Percentiles rank a stretch among this genome's conserved stretches.
phyloP scores from a whole-genome alignment of 2,888 invertebrate species.

The Acheta domesticus region DNA sequence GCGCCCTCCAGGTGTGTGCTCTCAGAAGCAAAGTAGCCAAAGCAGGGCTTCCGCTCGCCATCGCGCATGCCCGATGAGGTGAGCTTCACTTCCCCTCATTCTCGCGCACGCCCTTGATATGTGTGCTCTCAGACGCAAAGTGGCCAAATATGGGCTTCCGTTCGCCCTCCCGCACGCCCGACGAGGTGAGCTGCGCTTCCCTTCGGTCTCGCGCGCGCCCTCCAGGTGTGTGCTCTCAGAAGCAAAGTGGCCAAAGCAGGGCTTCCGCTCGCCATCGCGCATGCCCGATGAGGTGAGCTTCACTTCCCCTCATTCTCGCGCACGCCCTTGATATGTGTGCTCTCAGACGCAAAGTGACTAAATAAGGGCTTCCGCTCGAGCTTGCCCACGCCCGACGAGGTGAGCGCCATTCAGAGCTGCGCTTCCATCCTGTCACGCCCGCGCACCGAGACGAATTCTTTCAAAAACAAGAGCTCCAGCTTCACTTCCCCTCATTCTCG shows the following conservation, averaged over 20 bases:
- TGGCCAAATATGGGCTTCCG: slow-evolving; percentile 75
- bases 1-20: too few relatives aligned
- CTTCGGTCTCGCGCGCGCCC: slow-evolving; percentile 49
- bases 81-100: slow-evolving; percentile 78
- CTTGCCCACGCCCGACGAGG: slow-evolving; percentile 54
- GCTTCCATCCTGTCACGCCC: slow-evolving; percentile 82
- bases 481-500: too few relatives aligned
- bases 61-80: slow-evolving; percentile 78
- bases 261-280: slow-evolving; percentile 75
- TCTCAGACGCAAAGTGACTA: slow-evolving; percentile 51
- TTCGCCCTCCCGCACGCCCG: slow-evolving; percentile 77
- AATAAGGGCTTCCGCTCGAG: slow-evolving; percentile 59
- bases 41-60: slow-evolving; percentile 51
- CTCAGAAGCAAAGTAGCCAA: too few relatives aligned
- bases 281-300: slow-evolving; percentile 70
- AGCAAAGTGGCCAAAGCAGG: too few relatives aligned
- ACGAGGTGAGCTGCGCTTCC: slow-evolving; percentile 72
- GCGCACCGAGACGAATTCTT: slow-evolving; percentile 69
- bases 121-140: too few relatives aligned
- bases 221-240: too few relatives aligned
- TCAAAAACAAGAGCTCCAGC: too few relatives aligned
- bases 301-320: slow-evolving; percentile 76
- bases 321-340: slow-evolving; percentile 50
- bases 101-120: slow-evolving; percentile 59
- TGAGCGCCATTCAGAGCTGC: slow-evolving; percentile 48